Evolutionary conservation across 2,888 invertebrate genomes (phyloP).

Genomic region (Urechis unicinctus): DNA sequence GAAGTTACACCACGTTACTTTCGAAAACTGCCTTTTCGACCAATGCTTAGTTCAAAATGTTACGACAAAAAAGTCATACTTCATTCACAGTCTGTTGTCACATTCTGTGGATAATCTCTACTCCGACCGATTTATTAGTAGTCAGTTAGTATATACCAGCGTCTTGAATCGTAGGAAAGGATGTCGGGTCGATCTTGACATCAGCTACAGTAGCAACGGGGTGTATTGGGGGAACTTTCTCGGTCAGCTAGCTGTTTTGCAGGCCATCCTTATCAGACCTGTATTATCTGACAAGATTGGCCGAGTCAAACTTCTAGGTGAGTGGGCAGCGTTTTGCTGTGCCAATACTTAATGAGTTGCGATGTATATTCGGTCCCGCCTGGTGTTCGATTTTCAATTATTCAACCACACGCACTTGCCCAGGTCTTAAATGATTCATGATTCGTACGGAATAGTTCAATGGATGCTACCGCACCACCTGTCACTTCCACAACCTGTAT

Average conservation of each 20-base stretch:
- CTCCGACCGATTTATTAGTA: slow-evolving; percentile 8
- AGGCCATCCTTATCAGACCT: slow-evolving; percentile 8
- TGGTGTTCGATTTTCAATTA: too few species aligned
- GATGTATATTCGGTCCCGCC: too few species aligned
- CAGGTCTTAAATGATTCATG: too few species aligned
- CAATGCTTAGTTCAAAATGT: slow-evolving; percentile 12
- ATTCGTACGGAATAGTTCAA: too few species aligned
- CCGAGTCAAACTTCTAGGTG: slow-evolving; percentile 12
- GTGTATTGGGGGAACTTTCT: slow-evolving; percentile 14
- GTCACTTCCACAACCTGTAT: too few species aligned
- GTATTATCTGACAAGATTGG: slow-evolving; percentile 12
- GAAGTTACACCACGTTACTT: slow-evolving; percentile 11
- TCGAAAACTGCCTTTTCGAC: slow-evolving; percentile 10
- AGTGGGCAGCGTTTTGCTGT: not conserved
- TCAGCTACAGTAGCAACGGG: slow-evolving; percentile 6
- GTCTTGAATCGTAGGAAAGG: not conserved
- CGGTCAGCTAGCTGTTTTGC: slow-evolving; percentile 12
- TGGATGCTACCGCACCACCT: too few species aligned
- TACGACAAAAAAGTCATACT: slow-evolving; percentile 9
- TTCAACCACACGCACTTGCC: too few species aligned
- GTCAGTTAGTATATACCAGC: not conserved
- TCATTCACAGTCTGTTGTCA: slow-evolving; percentile 6
- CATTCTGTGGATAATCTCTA: slow-evolving; percentile 12
- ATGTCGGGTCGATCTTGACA: slow-evolving; percentile 14
- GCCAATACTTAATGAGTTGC: too few species aligned